Evolutionary conservation across 2,797 vertebrate genomes (phyloP).

Genomic region (Mastacembelus armatus): DNA sequence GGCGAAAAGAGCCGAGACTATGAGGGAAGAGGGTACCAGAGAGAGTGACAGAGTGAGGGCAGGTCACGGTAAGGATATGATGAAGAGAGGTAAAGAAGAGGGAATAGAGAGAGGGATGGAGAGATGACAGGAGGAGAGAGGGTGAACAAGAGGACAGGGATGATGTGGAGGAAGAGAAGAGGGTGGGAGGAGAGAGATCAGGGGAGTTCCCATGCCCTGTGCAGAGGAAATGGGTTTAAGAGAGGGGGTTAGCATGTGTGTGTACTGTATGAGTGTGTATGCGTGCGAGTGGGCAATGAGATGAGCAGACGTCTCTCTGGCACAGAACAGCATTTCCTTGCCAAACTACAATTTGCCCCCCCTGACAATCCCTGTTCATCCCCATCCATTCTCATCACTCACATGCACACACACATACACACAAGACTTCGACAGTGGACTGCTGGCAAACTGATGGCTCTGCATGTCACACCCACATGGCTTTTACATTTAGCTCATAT

Average conservation of each 20-base stretch:
- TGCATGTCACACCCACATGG: slow-evolving; percentile 50
- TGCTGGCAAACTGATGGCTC: slow-evolving; percentile 39
- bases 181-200: slow-evolving; percentile 79
- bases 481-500: slow-evolving; percentile 62
- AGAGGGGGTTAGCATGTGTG: slow-evolving; percentile 75
- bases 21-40: slow-evolving; percentile 50
- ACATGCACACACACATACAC: slow-evolving; percentile 11
- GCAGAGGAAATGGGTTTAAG: slow-evolving; percentile 84
- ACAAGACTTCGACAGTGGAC: slow-evolving; percentile 16
- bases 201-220: slow-evolving; percentile 87
- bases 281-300: slow-evolving; percentile 75
- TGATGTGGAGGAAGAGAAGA: slow-evolving; percentile 72
- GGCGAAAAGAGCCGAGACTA: slow-evolving; percentile 37
- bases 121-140: slow-evolving; percentile 63
- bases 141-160: slow-evolving; percentile 76
- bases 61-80: slow-evolving; percentile 58
- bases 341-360: slow-evolving; percentile 66
- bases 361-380: slow-evolving; percentile 49
- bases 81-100: slow-evolving; percentile 56
- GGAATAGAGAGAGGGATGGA: slow-evolving; percentile 31
- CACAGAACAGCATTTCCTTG: slow-evolving; percentile 68
- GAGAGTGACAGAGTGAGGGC: slow-evolving; percentile 65
- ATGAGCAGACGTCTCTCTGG: slow-evolving; percentile 81
- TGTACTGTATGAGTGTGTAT: slow-evolving; percentile 37
- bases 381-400: slow-evolving; percentile 54